Conservation (phyloP, 1,140 invertebrate genomes). For the Apis cerana region DNA sequence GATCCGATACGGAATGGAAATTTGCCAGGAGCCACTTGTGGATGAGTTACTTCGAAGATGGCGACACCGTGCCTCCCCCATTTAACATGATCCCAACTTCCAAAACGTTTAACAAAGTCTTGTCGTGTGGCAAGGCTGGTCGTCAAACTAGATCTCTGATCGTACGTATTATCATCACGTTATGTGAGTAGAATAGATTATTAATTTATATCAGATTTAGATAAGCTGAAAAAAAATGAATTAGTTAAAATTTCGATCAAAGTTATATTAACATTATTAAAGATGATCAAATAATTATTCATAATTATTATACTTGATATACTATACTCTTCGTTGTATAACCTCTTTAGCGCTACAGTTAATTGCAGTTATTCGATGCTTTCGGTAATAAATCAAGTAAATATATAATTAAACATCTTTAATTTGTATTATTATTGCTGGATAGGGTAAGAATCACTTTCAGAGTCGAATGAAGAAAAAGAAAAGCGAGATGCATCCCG, state of each 20-base stretch:
- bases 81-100: slow-evolving; percentile 93
- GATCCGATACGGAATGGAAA: slow-evolving; percentile 95
- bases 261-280: no score
- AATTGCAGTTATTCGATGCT: no score
- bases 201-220: no score
- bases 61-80: slow-evolving; percentile 91
- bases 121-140: slow-evolving; percentile 78
- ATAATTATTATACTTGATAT: no score
- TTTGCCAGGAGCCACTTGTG: slow-evolving; percentile 94
- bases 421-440: background rate
- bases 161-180: slow-evolving; percentile 77
- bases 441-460: background rate
- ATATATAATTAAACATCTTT: no score
- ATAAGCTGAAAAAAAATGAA: no score
- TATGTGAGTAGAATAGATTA: no score
- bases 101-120: slow-evolving; percentile 84
- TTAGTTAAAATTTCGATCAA: no score
- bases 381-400: no score
- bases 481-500: background rate
- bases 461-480: background rate
- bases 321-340: no score
- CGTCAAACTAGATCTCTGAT: slow-evolving; percentile 84
- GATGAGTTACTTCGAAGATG: slow-evolving; percentile 96
- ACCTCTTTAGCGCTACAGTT: no score
- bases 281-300: no score